Percentiles rank a stretch among this genome's conserved stretches.
Conservation (phyloP, 37 sponge, comb jelly and placozoan genomes). For the Eunapius fragilis region DNA sequence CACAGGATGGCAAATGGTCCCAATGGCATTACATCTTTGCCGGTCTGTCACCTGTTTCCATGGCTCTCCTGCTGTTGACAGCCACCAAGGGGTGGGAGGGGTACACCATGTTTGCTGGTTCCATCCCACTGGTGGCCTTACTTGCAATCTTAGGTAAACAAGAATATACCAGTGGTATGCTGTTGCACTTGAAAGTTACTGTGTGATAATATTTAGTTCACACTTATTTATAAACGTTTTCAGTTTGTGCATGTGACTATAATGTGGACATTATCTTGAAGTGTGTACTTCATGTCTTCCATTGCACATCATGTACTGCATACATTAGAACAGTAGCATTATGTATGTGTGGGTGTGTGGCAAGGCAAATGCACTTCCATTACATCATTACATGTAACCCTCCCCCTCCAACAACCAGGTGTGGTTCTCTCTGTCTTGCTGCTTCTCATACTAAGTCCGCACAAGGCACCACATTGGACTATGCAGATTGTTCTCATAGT, state of each 20-base stretch:
- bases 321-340: too few relatives aligned
- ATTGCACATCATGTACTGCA: too few relatives aligned
- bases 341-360: too few relatives aligned
- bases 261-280: too few relatives aligned
- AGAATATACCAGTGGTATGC: neutral
- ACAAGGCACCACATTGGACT: conserved; percentile 47
- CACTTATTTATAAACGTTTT: too few relatives aligned
- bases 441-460: conserved; percentile 23
- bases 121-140: conserved; percentile 59
- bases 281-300: too few relatives aligned
- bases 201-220: too few relatives aligned
- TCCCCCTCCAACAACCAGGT: conserved; percentile 2
- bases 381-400: neutral
- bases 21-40: conserved; percentile 63
- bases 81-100: conserved; percentile 79
- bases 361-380: too few relatives aligned
- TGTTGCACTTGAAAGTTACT: too few relatives aligned
- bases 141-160: conserved; percentile 64
- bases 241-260: too few relatives aligned
- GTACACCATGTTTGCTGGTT: conserved; percentile 39
- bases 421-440: conserved; percentile 12
- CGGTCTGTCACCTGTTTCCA: conserved; percentile 66
- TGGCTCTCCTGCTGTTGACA: conserved; percentile 55
- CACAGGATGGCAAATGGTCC: conserved; percentile 79
- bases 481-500: conserved; percentile 67